Evolutionary conservation across 2,888 invertebrate species (phyloP), one percentile per base, ranked within the genome.

Genomic region (Therioaphis trifolii): DNA sequence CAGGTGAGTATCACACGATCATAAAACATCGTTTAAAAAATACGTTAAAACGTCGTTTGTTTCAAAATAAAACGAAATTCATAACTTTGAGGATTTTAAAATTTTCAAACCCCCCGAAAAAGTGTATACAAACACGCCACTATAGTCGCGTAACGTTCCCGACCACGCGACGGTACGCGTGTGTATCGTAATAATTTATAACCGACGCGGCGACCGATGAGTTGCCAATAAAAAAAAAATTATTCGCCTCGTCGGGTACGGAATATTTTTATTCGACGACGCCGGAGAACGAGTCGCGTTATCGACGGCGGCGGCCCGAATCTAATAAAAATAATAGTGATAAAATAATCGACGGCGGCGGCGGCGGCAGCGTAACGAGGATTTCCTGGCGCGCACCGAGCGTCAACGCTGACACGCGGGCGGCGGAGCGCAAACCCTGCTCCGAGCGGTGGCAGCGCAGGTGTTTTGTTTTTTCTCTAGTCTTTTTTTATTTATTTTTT

Each of bases 341-440:
- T 14, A 52, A 72, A 58, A 35, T 21, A 52, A 52, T 52, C 35
- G 21, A 72, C n/a, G 21, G 15, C 55, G 55, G 15, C n/a, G 21
- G 15, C 55, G 55, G 15, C 75, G 76, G 27, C 61, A 24, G 61
- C 76, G 76, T 76, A 46, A 63, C 76, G 76, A 76, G 76, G 76
- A 76, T 76, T 76, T 76, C 76, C 76, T 61, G 76, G 58, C 58
- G 74, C 52, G 68, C 43, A 29, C 63, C 43, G 68, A 14, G 43
- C 68, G 68, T 68, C n/a, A 68, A 68, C n/a, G 68, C 68, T 24
- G 49, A n/a, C 27, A 21, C 74, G 74, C 40, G 58, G 24, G 52
- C 40, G 74, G 55, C 74, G 29, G 55, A 74, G 74, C 74, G 74
- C 55, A 55, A 74, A 74, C 74, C 55, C 74, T 74, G 55, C 27